Conservation (phyloP, 2,888 invertebrate species). For the Drosophila multiciliata region DNA sequence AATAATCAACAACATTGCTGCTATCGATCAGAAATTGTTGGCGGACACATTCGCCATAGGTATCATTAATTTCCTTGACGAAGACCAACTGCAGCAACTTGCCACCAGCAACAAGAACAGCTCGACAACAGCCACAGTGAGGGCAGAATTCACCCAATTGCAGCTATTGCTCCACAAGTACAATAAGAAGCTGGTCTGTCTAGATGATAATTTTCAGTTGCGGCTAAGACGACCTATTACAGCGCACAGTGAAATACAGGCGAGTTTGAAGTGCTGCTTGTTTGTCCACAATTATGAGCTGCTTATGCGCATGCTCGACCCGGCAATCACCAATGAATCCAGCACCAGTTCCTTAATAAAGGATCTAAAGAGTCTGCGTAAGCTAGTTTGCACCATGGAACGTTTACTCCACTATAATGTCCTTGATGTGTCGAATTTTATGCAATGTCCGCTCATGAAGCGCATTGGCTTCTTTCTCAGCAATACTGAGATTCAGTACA, state of each 20-base stretch:
- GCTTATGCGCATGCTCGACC: conserved; percentile 80
- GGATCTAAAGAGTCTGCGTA: conserved; percentile 70
- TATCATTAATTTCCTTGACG: conserved; percentile 82
- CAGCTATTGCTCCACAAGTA: conserved; percentile 76
- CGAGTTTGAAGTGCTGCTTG: conserved; percentile 67
- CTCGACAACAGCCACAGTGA: not conserved
- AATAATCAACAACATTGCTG: conserved; percentile 75
- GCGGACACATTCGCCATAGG: conserved; percentile 81
- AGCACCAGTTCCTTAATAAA: conserved; percentile 55
- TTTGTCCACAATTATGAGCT: conserved; percentile 81
- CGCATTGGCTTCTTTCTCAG: conserved; percentile 82
- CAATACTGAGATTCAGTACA: conserved; percentile 74
- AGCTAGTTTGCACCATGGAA: conserved; percentile 69
- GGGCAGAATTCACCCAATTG: conserved; percentile 4
- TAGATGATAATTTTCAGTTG: conserved; percentile 54
- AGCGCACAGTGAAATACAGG: not conserved
- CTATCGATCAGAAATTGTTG: conserved; percentile 68
- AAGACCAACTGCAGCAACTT: conserved; percentile 42
- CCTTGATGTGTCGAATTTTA: conserved; percentile 63
- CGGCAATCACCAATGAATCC: conserved; percentile 61
- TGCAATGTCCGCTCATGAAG: conserved; percentile 80
- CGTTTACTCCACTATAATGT: conserved; percentile 76
- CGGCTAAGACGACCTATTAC: not conserved
- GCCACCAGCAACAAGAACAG: not conserved
- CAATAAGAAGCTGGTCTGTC: conserved; percentile 74